These are phyloP conservation scores for Drosophila ezoana DNA, from an alignment of 2,888 invertebrate species.

Conservation along the genomic window DNA sequence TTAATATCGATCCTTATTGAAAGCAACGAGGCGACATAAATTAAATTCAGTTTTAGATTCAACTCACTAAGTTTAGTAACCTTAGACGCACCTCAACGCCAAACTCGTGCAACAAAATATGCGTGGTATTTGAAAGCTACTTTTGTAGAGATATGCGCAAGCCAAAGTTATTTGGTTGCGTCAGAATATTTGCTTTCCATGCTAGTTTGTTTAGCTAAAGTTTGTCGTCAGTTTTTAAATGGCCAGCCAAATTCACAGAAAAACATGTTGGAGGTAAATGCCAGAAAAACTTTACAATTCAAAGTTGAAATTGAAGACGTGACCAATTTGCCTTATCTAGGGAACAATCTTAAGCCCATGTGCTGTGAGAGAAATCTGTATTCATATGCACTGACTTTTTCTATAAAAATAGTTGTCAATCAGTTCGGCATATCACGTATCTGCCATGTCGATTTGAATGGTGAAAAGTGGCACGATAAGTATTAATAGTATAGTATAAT, in stretches of 20 bases:
- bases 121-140: neutral
- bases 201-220: constrained; percentile 21
- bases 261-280: constrained; percentile 5
- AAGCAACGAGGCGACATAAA: constrained; percentile 9
- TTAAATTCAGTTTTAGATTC: neutral
- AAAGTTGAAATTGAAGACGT: constrained; percentile 19
- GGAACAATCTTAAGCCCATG: neutral
- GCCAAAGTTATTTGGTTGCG: neutral
- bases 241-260: constrained; percentile 5
- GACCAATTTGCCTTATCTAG: constrained; percentile 19
- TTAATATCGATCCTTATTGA: constrained; percentile 38
- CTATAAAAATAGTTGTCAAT: neutral
- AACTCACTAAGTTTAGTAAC: constrained; percentile 8
- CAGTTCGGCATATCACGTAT: constrained; percentile 17
- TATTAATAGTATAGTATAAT: neutral
- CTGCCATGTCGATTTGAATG: constrained; percentile 13
- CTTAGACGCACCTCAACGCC: constrained; percentile 1
- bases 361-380: neutral
- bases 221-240: constrained; percentile 26
- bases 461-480: too few species aligned
- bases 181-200: neutral
- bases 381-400: neutral
- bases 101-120: neutral
- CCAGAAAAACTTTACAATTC: constrained; percentile 10
- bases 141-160: neutral